phyloP scores from a whole-genome alignment of 2,888 invertebrate genomes.

The Tetramorium bicarinatum region DNA sequence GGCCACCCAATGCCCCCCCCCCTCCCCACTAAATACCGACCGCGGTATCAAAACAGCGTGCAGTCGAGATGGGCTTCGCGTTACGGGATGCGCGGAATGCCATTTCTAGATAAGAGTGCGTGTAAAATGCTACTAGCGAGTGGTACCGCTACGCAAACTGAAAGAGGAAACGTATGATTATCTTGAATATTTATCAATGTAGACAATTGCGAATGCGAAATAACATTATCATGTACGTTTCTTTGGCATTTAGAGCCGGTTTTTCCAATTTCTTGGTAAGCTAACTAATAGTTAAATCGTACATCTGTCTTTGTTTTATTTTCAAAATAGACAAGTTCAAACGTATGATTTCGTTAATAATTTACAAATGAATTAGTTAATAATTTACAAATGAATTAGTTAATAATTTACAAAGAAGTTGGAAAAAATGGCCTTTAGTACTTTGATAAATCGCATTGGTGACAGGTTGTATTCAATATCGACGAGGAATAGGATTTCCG shows the following conservation, averaged over 20 bases:
- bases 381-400: too few species aligned
- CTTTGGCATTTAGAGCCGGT: neutral
- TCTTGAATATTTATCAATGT: slow-evolving; percentile 7
- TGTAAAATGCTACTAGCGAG: neutral
- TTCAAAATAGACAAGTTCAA: too few species aligned
- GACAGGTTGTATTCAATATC: neutral
- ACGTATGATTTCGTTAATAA: too few species aligned
- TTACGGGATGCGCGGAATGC: slow-evolving; percentile 2
- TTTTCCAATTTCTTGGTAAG: too few species aligned
- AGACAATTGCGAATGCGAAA: neutral
- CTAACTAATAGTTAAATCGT: too few species aligned
- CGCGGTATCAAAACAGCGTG: slow-evolving; percentile 59
- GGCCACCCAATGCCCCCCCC: slow-evolving; percentile 69
- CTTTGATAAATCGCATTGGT: neutral
- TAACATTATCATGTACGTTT: neutral
- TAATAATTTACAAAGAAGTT: too few species aligned
- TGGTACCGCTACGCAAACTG: neutral
- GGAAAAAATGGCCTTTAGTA: too few species aligned
- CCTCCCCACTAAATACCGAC: slow-evolving; percentile 47
- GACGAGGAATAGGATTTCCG: neutral
- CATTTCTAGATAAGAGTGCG: slow-evolving; percentile 2
- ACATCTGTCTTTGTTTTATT: too few species aligned
- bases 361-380: too few species aligned
- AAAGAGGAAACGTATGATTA: neutral
- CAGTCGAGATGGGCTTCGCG: slow-evolving; percentile 55